Conservation (phyloP, 2,797 vertebrate genomes). For the Crypturellus tataupa region DNA sequence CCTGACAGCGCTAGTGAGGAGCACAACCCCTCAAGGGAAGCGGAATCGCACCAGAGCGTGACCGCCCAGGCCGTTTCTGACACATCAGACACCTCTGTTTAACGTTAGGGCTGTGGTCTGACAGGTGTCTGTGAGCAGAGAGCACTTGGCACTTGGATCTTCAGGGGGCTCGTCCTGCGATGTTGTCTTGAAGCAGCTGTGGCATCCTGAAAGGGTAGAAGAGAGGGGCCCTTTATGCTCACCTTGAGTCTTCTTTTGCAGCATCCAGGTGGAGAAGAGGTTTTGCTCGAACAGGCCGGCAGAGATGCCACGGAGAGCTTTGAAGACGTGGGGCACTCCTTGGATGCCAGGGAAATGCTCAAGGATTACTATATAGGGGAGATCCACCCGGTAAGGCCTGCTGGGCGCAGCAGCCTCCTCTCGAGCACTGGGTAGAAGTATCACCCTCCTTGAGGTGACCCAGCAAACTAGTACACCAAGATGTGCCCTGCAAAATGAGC, state of each 20-base stretch:
- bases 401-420: neutral
- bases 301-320: constrained; percentile 93
- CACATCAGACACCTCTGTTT: too few species aligned
- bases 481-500: neutral
- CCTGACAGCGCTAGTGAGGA: neutral
- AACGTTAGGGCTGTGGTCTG: neutral
- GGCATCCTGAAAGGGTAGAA: rapidly evolving
- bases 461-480: neutral
- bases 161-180: neutral
- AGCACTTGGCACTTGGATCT: neutral
- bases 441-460: neutral
- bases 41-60: neutral
- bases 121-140: neutral
- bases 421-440: neutral
- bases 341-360: constrained; percentile 94
- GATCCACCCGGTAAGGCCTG: constrained; percentile 87
- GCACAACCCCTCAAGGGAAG: neutral
- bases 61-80: too few species aligned
- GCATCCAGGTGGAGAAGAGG: constrained; percentile 97
- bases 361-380: constrained; percentile 92
- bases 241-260: constrained; percentile 72
- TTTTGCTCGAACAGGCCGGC: constrained; percentile 93
- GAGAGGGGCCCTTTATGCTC: neutral
- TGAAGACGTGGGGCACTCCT: constrained; percentile 95
- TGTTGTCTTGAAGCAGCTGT: rapidly evolving